Conservation (phyloP, 2,888 invertebrate species). For the Lithophane semibrunnea region DNA sequence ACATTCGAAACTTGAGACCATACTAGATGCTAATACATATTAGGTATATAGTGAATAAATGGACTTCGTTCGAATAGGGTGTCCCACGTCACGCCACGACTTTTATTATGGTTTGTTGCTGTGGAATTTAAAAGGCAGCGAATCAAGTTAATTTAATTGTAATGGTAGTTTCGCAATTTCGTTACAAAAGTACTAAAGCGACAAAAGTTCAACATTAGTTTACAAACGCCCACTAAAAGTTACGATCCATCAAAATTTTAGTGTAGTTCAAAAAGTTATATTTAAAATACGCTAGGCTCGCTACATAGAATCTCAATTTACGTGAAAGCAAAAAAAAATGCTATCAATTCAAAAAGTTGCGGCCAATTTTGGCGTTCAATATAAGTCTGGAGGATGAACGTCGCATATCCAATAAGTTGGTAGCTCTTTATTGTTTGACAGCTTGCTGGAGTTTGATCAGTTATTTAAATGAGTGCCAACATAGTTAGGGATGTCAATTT, state of each 20-base stretch:
- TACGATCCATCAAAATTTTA: constrained; percentile 12
- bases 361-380: constrained; percentile 75
- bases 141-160: background rate
- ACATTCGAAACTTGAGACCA: no score
- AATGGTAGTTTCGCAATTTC: background rate
- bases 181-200: background rate
- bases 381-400: constrained; percentile 76
- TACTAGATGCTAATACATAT: no score
- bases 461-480: constrained; percentile 86
- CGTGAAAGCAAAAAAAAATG: constrained; percentile 61
- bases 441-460: constrained; percentile 82
- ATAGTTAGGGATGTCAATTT: constrained; percentile 84
- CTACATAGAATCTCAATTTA: constrained; percentile 55
- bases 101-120: background rate
- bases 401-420: constrained; percentile 80
- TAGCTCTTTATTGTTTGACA: constrained; percentile 82
- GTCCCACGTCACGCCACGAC: no score
- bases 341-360: constrained; percentile 75
- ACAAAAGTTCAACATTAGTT: background rate
- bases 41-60: no score
- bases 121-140: background rate
- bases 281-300: constrained; percentile 34
- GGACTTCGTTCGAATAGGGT: no score
- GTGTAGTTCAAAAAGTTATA: constrained; percentile 24
- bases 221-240: constrained; percentile 7